phyloP scores from a whole-genome alignment of 2,113 vertebrate species.

The Thunnus thynnus region DNA sequence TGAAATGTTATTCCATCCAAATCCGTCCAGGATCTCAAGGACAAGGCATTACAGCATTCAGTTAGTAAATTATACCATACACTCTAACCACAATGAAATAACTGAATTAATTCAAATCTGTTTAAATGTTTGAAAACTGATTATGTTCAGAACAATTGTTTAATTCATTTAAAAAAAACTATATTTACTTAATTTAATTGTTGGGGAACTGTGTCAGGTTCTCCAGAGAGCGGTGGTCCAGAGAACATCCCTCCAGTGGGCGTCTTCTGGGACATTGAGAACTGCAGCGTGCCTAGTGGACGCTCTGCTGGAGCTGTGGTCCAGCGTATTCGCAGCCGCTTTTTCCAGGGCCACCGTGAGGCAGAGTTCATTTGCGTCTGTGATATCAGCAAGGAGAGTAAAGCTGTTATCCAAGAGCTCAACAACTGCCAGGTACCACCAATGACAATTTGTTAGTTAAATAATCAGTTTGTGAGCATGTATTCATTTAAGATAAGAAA shows the following conservation, averaged over 20 bases:
- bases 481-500: too few relatives aligned
- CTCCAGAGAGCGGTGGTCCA: slow-evolving; percentile 88
- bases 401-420: slow-evolving; percentile 98
- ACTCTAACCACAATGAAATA: not conserved
- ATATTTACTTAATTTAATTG: too few relatives aligned
- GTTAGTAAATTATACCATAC: too few relatives aligned
- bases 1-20: not conserved
- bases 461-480: too few relatives aligned
- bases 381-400: slow-evolving; percentile 98
- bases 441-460: too few relatives aligned
- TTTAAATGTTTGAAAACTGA: not conserved
- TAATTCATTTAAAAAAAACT: not conserved
- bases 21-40: too few relatives aligned
- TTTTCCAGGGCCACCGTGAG: slow-evolving; percentile 97
- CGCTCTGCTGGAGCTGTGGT: slow-evolving; percentile 94
- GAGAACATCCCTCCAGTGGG: slow-evolving; percentile 96
- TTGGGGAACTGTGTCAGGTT: slow-evolving; percentile 79
- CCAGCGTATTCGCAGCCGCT: slow-evolving; percentile 92
- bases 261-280: slow-evolving; percentile 99
- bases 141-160: not conserved
- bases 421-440: slow-evolving; percentile 96
- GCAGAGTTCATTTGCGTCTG: slow-evolving; percentile 99
- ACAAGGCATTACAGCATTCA: too few relatives aligned
- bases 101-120: not conserved
- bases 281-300: slow-evolving; percentile 95